Percentiles rank a stretch among this genome's conserved stretches.
phyloP scores from a whole-genome alignment of 2,113 vertebrate genomes.

The Oxyruncus cristatus region DNA sequence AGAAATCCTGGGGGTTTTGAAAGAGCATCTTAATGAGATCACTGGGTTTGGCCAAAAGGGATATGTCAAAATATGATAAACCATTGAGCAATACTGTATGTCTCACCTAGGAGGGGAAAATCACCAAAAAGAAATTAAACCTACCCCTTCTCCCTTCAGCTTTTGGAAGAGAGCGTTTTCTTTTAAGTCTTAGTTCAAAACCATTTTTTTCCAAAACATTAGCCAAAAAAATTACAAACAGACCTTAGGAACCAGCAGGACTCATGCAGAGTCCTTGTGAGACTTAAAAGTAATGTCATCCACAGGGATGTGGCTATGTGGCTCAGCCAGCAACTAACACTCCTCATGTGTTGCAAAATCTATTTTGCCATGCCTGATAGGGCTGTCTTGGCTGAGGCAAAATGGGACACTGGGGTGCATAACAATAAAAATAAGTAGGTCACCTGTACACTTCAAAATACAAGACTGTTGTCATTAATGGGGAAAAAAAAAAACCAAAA shows the following conservation, averaged over 20 bases:
- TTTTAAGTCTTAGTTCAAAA: background rate
- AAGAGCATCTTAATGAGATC: background rate
- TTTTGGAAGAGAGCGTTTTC: background rate
- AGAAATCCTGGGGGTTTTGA: background rate
- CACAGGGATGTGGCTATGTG: background rate
- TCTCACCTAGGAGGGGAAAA: background rate
- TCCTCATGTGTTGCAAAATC: background rate
- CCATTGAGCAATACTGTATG: background rate
- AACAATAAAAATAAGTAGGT: constrained; percentile 17
- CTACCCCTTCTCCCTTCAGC: background rate
- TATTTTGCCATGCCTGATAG: constrained; percentile 8
- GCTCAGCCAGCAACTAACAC: background rate
- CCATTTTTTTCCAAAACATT: background rate
- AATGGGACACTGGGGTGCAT: background rate
- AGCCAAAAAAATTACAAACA: background rate
- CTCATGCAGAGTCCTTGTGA: background rate
- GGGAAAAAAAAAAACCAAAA: background rate
- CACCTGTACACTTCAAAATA: background rate
- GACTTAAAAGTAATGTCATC: background rate
- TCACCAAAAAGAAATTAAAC: background rate
- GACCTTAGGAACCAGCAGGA: background rate
- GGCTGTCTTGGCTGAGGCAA: background rate
- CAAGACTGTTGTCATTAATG: background rate
- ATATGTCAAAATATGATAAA: constrained; percentile 10
- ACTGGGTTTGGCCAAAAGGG: background rate